These are phyloP conservation scores for Agapostemon virescens DNA, from an alignment of 2,888 invertebrate species.

Conservation along the genomic window DNA sequence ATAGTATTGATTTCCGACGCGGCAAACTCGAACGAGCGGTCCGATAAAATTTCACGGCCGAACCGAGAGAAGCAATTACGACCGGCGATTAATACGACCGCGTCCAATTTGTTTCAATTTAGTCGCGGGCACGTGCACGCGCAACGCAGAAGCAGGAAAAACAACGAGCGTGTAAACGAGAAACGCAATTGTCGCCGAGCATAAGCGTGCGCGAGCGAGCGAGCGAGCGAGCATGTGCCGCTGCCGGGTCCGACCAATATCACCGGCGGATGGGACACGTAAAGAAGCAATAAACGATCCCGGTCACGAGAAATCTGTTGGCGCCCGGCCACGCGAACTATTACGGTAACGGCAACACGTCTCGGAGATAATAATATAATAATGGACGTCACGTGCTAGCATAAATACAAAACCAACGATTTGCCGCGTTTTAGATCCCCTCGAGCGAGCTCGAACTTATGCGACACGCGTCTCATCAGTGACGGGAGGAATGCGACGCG, in stretches of 20 bases:
- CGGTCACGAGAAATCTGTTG: conserved; percentile 54
- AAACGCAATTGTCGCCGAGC: not conserved
- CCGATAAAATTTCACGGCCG: not conserved
- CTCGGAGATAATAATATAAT: conserved; percentile 61
- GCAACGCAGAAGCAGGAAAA: not conserved
- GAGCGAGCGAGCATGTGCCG: too few relatives aligned
- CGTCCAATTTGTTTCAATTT: not conserved
- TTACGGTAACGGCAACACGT: conserved; percentile 59
- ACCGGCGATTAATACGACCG: not conserved
- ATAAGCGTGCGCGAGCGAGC: not conserved
- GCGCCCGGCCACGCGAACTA: conserved; percentile 60
- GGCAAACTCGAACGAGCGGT: not conserved
- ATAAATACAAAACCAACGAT: conserved; percentile 40
- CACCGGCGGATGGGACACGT: not conserved
- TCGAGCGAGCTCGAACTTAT: conserved; percentile 2
- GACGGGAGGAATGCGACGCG: conserved; percentile 55
- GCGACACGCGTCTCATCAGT: conserved; percentile 48
- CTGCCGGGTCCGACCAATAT: not conserved
- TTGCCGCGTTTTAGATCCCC: conserved; percentile 25
- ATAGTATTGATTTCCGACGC: conserved; percentile 11
- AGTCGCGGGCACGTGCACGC: not conserved
- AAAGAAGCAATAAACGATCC: conserved; percentile 32
- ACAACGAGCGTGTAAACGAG: not conserved
- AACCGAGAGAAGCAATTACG: not conserved
- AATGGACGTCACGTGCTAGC: conserved; percentile 51